Evolutionary conservation across 2,113 vertebrate species (phyloP).

Genomic region (Corythoichthys haematopterus): DNA sequence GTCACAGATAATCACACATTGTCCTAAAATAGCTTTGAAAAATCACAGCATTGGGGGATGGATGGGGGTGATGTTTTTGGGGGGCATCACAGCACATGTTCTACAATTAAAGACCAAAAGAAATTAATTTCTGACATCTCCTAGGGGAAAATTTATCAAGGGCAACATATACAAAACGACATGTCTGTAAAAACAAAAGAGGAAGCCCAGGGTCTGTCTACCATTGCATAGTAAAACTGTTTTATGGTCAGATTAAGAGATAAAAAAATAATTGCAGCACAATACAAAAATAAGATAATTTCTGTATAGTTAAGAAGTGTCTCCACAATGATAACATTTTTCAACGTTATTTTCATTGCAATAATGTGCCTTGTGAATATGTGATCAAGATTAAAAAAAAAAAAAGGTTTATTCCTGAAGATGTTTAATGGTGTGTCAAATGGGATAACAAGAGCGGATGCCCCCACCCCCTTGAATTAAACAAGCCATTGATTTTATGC

Average conservation of each 20-base stretch:
- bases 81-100: slow-evolving; percentile 53
- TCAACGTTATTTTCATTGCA: slow-evolving; percentile 23
- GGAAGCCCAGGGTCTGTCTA: slow-evolving; percentile 1
- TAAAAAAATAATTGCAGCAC: background rate
- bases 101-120: slow-evolving; percentile 65
- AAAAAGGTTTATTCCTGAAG: slow-evolving; percentile 70
- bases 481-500: slow-evolving; percentile 75
- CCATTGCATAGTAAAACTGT: slow-evolving; percentile 22
- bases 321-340: background rate
- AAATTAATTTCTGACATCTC: slow-evolving; percentile 67
- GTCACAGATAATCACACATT: slow-evolving; percentile 73
- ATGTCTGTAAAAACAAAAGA: slow-evolving; percentile 34
- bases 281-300: background rate
- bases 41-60: slow-evolving; percentile 60
- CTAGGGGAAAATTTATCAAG: slow-evolving; percentile 57
- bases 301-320: background rate
- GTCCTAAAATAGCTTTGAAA: slow-evolving; percentile 74
- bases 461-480: slow-evolving; percentile 69
- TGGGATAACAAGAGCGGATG: slow-evolving; percentile 71
- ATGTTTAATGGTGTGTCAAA: slow-evolving; percentile 71
- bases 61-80: slow-evolving; percentile 35
- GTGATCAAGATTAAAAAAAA: slow-evolving; percentile 59
- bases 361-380: slow-evolving; percentile 39
- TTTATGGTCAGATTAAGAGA: slow-evolving; percentile 38
- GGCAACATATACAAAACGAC: slow-evolving; percentile 40